These are phyloP conservation scores for Hoplodrina ambigua DNA, from an alignment of 2,888 invertebrate genomes.

Conservation along the genomic window DNA sequence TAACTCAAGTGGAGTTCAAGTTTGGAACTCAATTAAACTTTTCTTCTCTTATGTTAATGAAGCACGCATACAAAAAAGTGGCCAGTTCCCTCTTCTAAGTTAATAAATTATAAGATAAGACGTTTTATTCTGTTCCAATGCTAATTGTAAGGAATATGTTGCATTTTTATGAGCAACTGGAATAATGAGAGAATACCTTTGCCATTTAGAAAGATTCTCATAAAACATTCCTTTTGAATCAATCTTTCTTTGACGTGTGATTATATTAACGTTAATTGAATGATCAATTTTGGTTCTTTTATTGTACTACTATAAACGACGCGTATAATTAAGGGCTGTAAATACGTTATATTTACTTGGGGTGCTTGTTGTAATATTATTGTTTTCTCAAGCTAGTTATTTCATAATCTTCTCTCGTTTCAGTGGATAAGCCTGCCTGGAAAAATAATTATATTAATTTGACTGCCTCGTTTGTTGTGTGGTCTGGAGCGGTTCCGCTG, in stretches of 20 bases:
- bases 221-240: conserved; percentile 20
- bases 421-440: too few species aligned
- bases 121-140: conserved; percentile 53
- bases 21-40: conserved; percentile 76
- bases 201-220: conserved; percentile 8
- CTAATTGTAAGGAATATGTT: conserved; percentile 57
- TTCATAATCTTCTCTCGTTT: too few species aligned
- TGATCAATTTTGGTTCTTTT: conserved; percentile 28
- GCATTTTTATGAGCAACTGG: conserved; percentile 48
- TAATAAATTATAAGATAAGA: conserved; percentile 65
- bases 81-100: conserved; percentile 51
- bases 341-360: background rate
- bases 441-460: background rate
- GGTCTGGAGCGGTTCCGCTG: background rate
- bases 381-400: background rate
- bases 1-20: conserved; percentile 68
- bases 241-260: conserved; percentile 31
- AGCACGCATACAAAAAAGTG: conserved; percentile 66
- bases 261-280: conserved; percentile 43
- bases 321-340: too few species aligned
- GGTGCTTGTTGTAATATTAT: background rate
- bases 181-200: conserved; percentile 35
- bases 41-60: conserved; percentile 76
- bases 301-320: background rate
- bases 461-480: background rate